phyloP scores from a whole-genome alignment of 2,113 vertebrate species.

The Gallinago paraguaiae region DNA sequence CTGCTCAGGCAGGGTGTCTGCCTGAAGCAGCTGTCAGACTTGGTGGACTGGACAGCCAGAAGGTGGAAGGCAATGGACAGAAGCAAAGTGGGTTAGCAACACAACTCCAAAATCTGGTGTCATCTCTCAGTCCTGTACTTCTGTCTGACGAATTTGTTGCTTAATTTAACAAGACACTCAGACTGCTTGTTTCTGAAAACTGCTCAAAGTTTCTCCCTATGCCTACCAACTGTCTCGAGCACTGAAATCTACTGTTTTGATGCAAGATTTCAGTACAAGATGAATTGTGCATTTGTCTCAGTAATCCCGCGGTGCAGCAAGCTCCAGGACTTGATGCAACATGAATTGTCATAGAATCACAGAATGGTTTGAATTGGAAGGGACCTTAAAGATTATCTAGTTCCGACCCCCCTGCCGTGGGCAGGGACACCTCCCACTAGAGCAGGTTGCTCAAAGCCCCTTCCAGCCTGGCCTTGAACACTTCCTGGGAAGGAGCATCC shows the following conservation, averaged over 20 bases:
- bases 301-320: neutral
- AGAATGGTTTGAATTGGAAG: too few relatives aligned
- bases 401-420: too few relatives aligned
- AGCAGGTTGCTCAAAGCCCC: too few relatives aligned
- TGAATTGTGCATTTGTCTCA: neutral
- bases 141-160: neutral
- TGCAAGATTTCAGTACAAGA: neutral
- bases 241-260: neutral
- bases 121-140: neutral
- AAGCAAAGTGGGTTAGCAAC: neutral
- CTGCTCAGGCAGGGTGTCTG: rapidly evolving
- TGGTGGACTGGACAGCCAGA: neutral
- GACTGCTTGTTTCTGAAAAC: neutral
- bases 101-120: neutral
- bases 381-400: too few relatives aligned
- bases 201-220: neutral
- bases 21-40: neutral
- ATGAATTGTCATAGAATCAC: neutral
- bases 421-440: too few relatives aligned
- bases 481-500: too few relatives aligned
- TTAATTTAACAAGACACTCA: neutral
- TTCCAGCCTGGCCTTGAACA: too few relatives aligned
- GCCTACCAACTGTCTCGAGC: neutral
- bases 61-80: neutral
- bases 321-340: neutral